These are phyloP conservation scores for Thinocorus orbignyianus DNA, from an alignment of 2,113 vertebrate species.

Conservation along the genomic window DNA sequence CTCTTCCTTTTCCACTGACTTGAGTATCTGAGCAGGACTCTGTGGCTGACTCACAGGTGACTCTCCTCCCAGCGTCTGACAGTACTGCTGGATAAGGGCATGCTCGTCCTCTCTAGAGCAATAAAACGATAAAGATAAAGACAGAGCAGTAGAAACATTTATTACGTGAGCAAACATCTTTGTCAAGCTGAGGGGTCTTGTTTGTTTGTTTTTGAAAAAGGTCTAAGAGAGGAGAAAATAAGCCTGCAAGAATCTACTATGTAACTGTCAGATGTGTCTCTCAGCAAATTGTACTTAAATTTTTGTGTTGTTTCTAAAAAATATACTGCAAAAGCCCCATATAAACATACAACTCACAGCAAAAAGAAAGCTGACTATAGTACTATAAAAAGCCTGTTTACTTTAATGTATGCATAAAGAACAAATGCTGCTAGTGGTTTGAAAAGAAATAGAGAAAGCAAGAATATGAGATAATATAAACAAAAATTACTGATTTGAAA, in stretches of 20 bases:
- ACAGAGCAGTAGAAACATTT: not conserved
- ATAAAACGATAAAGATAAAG: not conserved
- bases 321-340: not conserved
- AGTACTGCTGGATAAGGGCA: constrained; percentile 94
- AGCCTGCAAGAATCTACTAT: not conserved
- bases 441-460: not conserved
- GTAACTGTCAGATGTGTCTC: not conserved
- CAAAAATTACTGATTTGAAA: not conserved
- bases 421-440: not conserved
- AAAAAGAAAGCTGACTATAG: not conserved
- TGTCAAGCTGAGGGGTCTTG: not conserved
- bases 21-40: constrained; percentile 95
- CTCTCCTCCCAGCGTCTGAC: constrained; percentile 92
- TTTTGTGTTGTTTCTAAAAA: not conserved
- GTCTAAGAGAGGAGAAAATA: not conserved
- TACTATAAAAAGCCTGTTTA: not conserved
- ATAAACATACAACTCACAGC: not conserved
- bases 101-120: constrained; percentile 92
- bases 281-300: not conserved
- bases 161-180: not conserved
- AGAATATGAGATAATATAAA: not conserved
- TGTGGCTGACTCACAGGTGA: constrained; percentile 91
- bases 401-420: not conserved
- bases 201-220: not conserved
- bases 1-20: constrained; percentile 93